Evolutionary conservation across 92 coral and sea anemone genomes (phyloP).

Genomic region (Meandrina meandrites): DNA sequence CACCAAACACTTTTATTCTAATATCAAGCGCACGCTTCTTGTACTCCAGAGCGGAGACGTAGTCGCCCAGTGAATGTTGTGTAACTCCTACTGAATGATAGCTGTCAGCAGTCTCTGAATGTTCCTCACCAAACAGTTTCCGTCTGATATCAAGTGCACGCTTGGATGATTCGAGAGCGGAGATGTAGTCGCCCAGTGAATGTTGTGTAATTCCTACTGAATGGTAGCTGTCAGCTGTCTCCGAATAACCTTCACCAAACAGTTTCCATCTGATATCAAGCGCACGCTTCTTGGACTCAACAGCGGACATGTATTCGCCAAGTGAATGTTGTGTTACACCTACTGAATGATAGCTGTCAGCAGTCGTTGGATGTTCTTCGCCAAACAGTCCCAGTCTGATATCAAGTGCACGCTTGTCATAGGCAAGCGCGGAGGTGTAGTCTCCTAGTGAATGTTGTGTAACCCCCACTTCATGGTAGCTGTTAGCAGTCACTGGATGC

Average conservation of each 20-base stretch:
- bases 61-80: not conserved
- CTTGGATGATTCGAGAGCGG: not conserved
- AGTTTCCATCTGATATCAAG: not conserved
- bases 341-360: not conserved
- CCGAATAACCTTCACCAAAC: not conserved
- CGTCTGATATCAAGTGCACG: not conserved
- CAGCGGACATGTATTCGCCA: not conserved
- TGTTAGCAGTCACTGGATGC: not conserved
- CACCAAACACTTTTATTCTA: not conserved
- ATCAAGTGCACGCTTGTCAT: not conserved
- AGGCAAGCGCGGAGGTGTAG: not conserved
- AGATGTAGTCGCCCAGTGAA: not conserved
- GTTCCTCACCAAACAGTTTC: not conserved
- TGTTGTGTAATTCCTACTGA: not conserved
- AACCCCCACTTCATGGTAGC: not conserved
- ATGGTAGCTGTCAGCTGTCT: not conserved
- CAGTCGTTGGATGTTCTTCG: not conserved
- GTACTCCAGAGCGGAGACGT: not conserved
- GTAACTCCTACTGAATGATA: not conserved
- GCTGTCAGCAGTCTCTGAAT: not conserved
- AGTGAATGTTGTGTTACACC: not conserved
- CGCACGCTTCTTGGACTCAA: not conserved
- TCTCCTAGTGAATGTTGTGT: not conserved
- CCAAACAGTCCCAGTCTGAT: not conserved
- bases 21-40: too few relatives aligned